phyloP scores from a whole-genome alignment of 2,888 invertebrate species.

The Andrena trimmerana region DNA sequence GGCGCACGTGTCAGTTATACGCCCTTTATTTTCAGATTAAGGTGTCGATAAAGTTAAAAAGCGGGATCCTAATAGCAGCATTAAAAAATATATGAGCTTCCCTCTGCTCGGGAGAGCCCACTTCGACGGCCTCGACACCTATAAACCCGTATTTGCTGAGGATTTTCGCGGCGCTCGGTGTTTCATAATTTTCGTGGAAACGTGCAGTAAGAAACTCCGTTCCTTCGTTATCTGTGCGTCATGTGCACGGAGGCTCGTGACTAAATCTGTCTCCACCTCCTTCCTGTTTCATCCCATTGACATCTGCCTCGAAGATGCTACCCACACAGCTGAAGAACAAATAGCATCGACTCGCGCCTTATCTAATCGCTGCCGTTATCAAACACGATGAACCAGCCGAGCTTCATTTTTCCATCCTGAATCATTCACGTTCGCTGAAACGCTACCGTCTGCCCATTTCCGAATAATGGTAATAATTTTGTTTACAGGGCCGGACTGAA shows the following conservation, averaged over 20 bases:
- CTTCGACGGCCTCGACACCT: background rate
- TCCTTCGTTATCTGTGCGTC: slow-evolving; percentile 47
- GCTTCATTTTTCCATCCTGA: slow-evolving; percentile 8
- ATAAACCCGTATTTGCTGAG: background rate
- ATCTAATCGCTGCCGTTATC: slow-evolving; percentile 66
- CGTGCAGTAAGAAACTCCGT: slow-evolving; percentile 23
- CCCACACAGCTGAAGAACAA: slow-evolving; percentile 42
- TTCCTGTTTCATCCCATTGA: slow-evolving; percentile 63
- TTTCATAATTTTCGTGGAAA: background rate
- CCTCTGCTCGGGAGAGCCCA: background rate
- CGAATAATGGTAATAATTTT: background rate
- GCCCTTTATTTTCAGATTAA: slow-evolving; percentile 67
- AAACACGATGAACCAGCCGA: slow-evolving; percentile 5
- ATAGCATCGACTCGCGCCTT: slow-evolving; percentile 41
- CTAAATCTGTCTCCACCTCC: slow-evolving; percentile 59
- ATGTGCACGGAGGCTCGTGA: slow-evolving; percentile 40
- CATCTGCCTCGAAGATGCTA: slow-evolving; percentile 65
- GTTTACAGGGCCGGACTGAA: background rate
- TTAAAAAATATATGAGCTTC: slow-evolving; percentile 52
- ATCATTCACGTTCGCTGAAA: background rate
- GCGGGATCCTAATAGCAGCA: slow-evolving; percentile 48
- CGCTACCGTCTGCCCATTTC: background rate
- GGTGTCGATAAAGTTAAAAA: slow-evolving; percentile 57
- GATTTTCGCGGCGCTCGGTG: background rate
- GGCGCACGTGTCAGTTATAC: slow-evolving; percentile 65